Evolutionary conservation across 2,888 invertebrate species (phyloP), one percentile per base, ranked within the genome.

Genomic region (Acholoe squamosa): DNA sequence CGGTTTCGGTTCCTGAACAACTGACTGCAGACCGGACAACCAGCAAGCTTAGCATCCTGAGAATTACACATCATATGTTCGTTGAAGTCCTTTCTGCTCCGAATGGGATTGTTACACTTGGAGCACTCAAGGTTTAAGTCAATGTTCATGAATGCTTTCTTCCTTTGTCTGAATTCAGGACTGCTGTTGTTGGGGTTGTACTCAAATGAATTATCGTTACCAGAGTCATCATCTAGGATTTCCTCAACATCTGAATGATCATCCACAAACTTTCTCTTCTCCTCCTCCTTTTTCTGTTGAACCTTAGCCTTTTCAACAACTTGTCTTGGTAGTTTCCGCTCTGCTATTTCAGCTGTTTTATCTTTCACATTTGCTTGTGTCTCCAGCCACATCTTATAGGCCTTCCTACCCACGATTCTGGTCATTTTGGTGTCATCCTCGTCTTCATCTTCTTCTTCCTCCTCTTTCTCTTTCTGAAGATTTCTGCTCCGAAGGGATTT

Each of bases 341-440:
- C 5, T 0, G 86, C 52, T 1, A 86, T 54, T 28, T 86, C 86
- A 28, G 25, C 54, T 16, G 86, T 54, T n/a, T 86, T 86, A 25
- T 86, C 86, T n/a, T 52, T 86, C 14, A 54, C 86, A 14, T 52
- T 54, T 31, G 86, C 52, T 54, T 86, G 86, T 10, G 52, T 86
- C 31, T 86, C 56, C 19, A 86, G 22, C 86, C 86, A 86, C 56
- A 31, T 31, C 54, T 54, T 86, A 33, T 86, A 86, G 3, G 54
- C 86, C 33, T 86, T 86, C 19, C 54, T 86, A 1, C 86, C 86
- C 12, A 86, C 86, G 25, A 86, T 86, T 25, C 86, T 86, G 19
- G 86, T 52, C 52, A 86, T 56, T 25, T 86, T 86, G 14, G 0
- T 12, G 16, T 25, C 84, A 16, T 84, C 84, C 7, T n/a, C 84